Percentiles rank a stretch among this genome's conserved stretches.
Evolutionary conservation across 2,888 invertebrate species (phyloP).

Genomic region (Cenopis cana): DNA sequence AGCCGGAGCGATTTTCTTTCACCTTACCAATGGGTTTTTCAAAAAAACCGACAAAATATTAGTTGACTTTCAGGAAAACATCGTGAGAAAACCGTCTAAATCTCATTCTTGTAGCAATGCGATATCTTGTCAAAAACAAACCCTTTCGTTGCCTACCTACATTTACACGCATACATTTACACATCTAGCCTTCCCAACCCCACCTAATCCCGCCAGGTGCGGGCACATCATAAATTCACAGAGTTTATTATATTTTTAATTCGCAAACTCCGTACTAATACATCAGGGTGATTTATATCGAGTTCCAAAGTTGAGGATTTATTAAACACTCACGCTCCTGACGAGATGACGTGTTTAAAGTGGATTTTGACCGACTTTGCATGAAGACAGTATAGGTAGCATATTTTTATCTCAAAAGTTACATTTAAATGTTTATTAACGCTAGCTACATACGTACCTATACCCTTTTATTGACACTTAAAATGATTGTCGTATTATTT

Average conservation of each 20-base stretch:
- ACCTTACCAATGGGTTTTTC: too few relatives aligned
- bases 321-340: conserved; percentile 44
- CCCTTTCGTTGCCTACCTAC: not conserved
- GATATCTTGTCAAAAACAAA: not conserved
- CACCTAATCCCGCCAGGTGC: conserved; percentile 27
- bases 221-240: conserved; percentile 45
- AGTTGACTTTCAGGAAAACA: too few relatives aligned
- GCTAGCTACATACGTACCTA: too few relatives aligned
- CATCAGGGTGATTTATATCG: conserved; percentile 50
- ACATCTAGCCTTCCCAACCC: not conserved
- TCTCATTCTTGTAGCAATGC: too few relatives aligned
- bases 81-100: too few relatives aligned
- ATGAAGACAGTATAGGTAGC: not conserved
- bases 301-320: conserved; percentile 49
- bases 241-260: conserved; percentile 52
- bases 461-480: too few relatives aligned
- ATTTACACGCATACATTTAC: conserved; percentile 1
- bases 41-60: too few relatives aligned
- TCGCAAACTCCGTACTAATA: conserved; percentile 47
- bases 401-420: too few relatives aligned
- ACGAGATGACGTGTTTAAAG: conserved; percentile 36
- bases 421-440: too few relatives aligned
- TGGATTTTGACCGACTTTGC: conserved; percentile 25
- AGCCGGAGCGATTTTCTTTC: too few relatives aligned
- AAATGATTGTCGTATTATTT: too few relatives aligned